These are phyloP conservation scores for Enteromius treurensis DNA, from an alignment of 2,797 vertebrate species.

Conservation along the genomic window DNA sequence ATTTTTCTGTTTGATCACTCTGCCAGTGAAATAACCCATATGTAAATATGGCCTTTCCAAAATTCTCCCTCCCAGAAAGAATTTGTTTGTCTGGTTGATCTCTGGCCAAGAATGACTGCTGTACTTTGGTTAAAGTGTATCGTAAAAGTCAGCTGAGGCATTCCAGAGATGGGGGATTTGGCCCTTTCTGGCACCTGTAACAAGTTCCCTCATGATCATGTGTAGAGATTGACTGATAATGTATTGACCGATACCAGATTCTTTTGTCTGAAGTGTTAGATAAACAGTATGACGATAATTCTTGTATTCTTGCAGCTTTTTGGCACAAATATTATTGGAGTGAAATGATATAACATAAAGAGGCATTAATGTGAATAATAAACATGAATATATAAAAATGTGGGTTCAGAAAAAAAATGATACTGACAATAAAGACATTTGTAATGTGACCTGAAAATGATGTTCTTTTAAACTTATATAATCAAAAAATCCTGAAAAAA, in stretches of 20 bases:
- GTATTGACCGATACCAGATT: neutral
- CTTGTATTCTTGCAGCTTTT: neutral
- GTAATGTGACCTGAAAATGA: neutral
- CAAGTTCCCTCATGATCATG: neutral
- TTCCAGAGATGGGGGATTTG: slow-evolving; percentile 46
- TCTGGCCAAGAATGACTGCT: slow-evolving; percentile 41
- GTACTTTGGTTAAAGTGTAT: slow-evolving; percentile 36
- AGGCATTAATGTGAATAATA: neutral
- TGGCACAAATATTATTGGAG: neutral
- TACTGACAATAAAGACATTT: neutral
- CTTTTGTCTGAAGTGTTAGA: neutral
- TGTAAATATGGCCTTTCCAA: slow-evolving; percentile 30
- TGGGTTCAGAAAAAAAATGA: neutral
- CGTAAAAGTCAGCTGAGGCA: slow-evolving; percentile 29
- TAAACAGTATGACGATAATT: neutral
- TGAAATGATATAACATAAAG: neutral
- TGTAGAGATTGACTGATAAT: neutral
- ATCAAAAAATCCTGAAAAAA: neutral
- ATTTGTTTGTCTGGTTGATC: slow-evolving; percentile 37
- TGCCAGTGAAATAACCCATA: slow-evolving; percentile 17
- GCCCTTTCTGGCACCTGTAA: slow-evolving; percentile 3
- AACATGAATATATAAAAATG: neutral
- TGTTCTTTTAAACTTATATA: neutral
- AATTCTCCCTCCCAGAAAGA: slow-evolving; percentile 15
- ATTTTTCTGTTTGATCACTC: slow-evolving; percentile 28